A percentile compares a stretch with the other conserved stretches of the same genome.
These are phyloP conservation scores for Bucorvus abyssinicus DNA, from an alignment of 2,797 vertebrate genomes.

Conservation along the genomic window DNA sequence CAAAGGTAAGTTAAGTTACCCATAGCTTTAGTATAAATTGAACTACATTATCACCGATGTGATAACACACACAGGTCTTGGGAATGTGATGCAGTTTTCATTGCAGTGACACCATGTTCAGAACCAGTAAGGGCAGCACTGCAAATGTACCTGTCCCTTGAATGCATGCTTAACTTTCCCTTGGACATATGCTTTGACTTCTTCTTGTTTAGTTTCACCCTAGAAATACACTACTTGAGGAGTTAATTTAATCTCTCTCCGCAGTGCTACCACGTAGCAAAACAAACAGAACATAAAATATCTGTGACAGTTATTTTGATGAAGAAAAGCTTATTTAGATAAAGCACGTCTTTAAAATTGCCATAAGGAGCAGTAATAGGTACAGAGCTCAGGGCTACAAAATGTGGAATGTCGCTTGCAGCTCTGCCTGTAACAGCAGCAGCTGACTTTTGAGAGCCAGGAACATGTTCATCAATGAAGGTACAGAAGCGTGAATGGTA, in stretches of 20 bases:
- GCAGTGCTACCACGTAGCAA: background rate
- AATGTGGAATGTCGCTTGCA: background rate
- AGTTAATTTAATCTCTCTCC: slow-evolving; percentile 45
- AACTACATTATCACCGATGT: background rate
- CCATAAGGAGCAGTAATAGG: slow-evolving; percentile 23
- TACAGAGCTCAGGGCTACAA: background rate
- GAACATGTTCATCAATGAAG: background rate
- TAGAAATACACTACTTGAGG: background rate
- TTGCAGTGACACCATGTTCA: background rate
- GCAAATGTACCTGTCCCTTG: background rate
- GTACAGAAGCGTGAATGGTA: slow-evolving; percentile 24
- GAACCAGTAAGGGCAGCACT: background rate
- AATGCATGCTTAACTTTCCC: background rate
- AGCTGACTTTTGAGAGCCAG: background rate
- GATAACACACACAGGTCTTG: background rate
- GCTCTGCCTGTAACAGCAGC: background rate
- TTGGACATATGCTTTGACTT: background rate
- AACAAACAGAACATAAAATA: slow-evolving; percentile 47
- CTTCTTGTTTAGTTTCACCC: background rate
- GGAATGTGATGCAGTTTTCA: background rate
- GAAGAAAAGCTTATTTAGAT: slow-evolving; percentile 56
- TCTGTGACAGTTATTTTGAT: slow-evolving; percentile 20
- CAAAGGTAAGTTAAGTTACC: background rate
- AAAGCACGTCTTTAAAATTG: slow-evolving; percentile 48
- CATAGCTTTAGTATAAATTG: background rate